A percentile compares a stretch with the other conserved stretches of the same genome.
phyloP scores from a whole-genome alignment of 2,888 invertebrate species.

The Tenthredo distinguenda region DNA sequence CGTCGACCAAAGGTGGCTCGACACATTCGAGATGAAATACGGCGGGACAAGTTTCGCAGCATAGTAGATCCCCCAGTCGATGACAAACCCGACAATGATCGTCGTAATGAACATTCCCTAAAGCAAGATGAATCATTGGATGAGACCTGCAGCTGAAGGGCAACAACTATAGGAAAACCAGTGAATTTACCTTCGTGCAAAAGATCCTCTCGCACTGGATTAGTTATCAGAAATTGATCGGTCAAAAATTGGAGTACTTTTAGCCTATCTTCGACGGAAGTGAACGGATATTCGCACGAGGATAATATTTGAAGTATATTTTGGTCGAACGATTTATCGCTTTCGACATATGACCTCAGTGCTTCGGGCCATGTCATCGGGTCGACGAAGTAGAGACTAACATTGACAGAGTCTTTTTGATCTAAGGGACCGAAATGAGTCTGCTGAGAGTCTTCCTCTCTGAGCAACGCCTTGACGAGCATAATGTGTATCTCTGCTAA shows the following conservation, averaged over 20 bases:
- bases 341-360: slow-evolving; percentile 93
- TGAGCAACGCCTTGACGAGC: slow-evolving; percentile 92
- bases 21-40: slow-evolving; percentile 98
- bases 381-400: slow-evolving; percentile 95
- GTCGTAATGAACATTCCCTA: slow-evolving; percentile 92
- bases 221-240: slow-evolving; percentile 96
- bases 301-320: slow-evolving; percentile 85
- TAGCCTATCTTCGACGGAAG: slow-evolving; percentile 87
- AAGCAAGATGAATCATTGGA: background rate
- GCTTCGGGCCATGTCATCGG: slow-evolving; percentile 98
- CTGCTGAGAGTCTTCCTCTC: slow-evolving; percentile 96
- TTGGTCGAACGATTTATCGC: slow-evolving; percentile 90
- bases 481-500: slow-evolving; percentile 96
- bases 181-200: slow-evolving; percentile 90
- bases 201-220: slow-evolving; percentile 95
- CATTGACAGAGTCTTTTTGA: slow-evolving; percentile 98
- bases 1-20: slow-evolving; percentile 95
- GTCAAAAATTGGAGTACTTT: slow-evolving; percentile 94
- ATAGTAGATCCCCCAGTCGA: slow-evolving; percentile 94
- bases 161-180: background rate
- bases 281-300: slow-evolving; percentile 93
- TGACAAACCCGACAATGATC: slow-evolving; percentile 96
- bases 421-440: slow-evolving; percentile 98
- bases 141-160: background rate
- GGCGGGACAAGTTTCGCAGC: slow-evolving; percentile 99